These are phyloP conservation scores for Microtus richardsoni DNA, from an alignment of 2,113 vertebrate species.

Conservation along the genomic window DNA sequence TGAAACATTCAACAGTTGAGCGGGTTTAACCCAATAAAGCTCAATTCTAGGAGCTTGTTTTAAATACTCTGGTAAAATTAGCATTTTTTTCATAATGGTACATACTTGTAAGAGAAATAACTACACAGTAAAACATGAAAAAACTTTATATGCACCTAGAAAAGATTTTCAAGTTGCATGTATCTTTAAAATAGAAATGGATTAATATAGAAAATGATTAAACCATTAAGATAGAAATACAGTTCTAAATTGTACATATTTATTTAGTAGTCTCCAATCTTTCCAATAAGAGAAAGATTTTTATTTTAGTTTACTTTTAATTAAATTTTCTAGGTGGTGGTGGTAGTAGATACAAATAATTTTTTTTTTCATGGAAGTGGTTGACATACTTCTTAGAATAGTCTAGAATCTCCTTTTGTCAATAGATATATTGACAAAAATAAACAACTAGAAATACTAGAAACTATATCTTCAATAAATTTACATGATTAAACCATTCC, in stretches of 20 bases:
- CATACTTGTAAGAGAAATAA: neutral
- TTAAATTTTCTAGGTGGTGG: neutral
- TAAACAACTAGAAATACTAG: neutral
- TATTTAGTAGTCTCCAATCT: neutral
- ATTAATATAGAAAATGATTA: neutral
- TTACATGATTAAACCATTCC: neutral
- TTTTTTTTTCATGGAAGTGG: neutral
- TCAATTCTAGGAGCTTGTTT: neutral
- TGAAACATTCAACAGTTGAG: neutral
- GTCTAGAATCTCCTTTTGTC: neutral
- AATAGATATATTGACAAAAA: neutral
- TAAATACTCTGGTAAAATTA: neutral
- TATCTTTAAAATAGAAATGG: neutral
- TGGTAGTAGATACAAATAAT: neutral
- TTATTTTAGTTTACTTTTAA: constrained; percentile 37
- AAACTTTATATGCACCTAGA: neutral
- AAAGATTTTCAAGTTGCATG: neutral
- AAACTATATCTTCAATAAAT: constrained; percentile 12
- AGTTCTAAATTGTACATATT: neutral
- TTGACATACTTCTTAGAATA: neutral
- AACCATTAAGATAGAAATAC: neutral
- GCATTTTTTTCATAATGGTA: neutral
- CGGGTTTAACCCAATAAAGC: neutral
- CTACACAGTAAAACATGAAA: neutral
- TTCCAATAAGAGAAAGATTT: neutral